Conservation (phyloP, 2,113 vertebrate species). For the Glaucidium brasilianum region DNA sequence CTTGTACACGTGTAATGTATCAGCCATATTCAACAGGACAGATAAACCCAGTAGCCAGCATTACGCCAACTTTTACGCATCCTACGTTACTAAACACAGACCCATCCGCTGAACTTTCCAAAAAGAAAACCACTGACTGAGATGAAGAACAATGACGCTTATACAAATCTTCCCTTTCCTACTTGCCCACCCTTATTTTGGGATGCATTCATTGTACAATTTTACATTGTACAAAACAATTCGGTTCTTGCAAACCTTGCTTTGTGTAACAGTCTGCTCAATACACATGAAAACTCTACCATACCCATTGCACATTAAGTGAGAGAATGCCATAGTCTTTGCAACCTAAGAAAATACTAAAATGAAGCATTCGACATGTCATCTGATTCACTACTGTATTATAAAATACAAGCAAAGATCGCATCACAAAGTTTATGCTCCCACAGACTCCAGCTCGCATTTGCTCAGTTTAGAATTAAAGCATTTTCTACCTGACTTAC, state of each 20-base stretch:
- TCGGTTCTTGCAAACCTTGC: background rate
- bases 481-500: background rate
- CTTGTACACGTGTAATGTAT: background rate
- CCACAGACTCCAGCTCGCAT: background rate
- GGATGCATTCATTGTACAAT: background rate
- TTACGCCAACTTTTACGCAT: background rate
- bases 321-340: background rate
- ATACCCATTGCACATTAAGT: background rate
- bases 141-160: background rate
- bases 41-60: background rate
- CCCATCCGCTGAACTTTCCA: background rate
- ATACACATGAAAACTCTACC: background rate
- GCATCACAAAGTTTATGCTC: background rate
- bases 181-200: background rate
- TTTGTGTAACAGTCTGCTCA: background rate
- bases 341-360: background rate
- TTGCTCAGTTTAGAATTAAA: background rate
- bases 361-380: background rate
- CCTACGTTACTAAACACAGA: background rate
- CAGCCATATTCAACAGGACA: background rate
- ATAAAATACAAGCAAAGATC: background rate
- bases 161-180: background rate
- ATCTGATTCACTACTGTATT: background rate
- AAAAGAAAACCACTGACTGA: background rate
- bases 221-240: background rate